phyloP scores from a whole-genome alignment of 2,888 invertebrate genomes.

The Troides oblongomaculatus region DNA sequence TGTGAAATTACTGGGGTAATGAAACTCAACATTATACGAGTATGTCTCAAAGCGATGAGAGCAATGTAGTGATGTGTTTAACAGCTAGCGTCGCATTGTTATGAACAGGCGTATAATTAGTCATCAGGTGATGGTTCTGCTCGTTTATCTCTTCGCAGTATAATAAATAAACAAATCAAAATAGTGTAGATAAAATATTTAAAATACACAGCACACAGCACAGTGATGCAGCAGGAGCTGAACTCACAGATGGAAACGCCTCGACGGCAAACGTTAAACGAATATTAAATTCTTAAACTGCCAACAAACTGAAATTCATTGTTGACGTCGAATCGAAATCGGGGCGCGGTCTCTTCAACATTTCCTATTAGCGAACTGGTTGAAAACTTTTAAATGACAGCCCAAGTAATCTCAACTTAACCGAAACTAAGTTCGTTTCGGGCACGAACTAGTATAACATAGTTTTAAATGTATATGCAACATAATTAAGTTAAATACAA shows the following conservation, averaged over 20 bases:
- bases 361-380: constrained; percentile 47
- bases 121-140: too few species aligned
- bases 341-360: constrained; percentile 37
- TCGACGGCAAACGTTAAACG: not conserved
- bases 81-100: too few species aligned
- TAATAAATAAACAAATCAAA: too few species aligned
- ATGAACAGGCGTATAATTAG: too few species aligned
- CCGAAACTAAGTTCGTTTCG: constrained; percentile 39
- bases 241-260: not conserved
- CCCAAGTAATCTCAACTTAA: constrained; percentile 40
- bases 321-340: constrained; percentile 39
- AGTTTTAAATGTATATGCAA: not conserved
- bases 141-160: too few species aligned
- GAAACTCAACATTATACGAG: too few species aligned
- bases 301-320: constrained; percentile 37
- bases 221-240: not conserved
- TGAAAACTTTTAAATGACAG: constrained; percentile 35
- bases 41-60: too few species aligned
- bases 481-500: too few species aligned
- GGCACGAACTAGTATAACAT: not conserved
- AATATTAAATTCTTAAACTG: not conserved
- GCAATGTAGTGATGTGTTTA: too few species aligned
- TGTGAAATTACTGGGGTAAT: too few species aligned
- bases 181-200: not conserved
- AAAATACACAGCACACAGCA: not conserved